phyloP scores from a whole-genome alignment of 2,888 invertebrate genomes.

The Chromoteleia sp. region DNA sequence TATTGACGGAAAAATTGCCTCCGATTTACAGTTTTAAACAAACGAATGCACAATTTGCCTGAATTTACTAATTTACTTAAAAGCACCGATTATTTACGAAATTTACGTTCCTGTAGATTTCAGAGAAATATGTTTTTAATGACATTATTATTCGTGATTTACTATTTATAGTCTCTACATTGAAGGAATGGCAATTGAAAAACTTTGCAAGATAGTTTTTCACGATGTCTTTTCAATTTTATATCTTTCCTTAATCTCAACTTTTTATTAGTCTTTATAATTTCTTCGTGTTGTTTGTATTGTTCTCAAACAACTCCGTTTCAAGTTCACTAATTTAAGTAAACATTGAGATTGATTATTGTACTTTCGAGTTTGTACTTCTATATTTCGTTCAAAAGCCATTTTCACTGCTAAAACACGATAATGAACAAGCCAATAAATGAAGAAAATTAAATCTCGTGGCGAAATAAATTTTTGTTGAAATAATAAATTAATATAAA shows the following conservation, averaged over 20 bases:
- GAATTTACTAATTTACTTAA: too few relatives aligned
- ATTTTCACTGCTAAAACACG: constrained; percentile 76
- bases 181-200: constrained; percentile 16
- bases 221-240: constrained; percentile 14
- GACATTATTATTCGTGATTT: constrained; percentile 14
- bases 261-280: constrained; percentile 22
- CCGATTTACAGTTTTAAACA: too few relatives aligned
- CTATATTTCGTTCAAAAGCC: too few relatives aligned
- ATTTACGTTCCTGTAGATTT: not conserved
- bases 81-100: constrained; percentile 6
- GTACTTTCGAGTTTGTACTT: not conserved
- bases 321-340: constrained; percentile 9
- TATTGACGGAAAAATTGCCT: too few relatives aligned
- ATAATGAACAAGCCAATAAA: too few relatives aligned
- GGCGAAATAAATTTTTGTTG: too few relatives aligned
- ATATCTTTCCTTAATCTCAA: constrained; percentile 11
- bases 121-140: constrained; percentile 13
- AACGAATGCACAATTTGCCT: too few relatives aligned
- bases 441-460: too few relatives aligned
- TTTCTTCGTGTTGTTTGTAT: constrained; percentile 15
- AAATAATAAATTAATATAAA: not conserved
- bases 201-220: constrained; percentile 5
- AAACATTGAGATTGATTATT: constrained; percentile 9
- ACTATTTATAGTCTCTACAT: constrained; percentile 14
- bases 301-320: constrained; percentile 10